Base-by-base conservation (phyloP, 2,797 vertebrate genomes). In the Ciconia nigra region DNA sequence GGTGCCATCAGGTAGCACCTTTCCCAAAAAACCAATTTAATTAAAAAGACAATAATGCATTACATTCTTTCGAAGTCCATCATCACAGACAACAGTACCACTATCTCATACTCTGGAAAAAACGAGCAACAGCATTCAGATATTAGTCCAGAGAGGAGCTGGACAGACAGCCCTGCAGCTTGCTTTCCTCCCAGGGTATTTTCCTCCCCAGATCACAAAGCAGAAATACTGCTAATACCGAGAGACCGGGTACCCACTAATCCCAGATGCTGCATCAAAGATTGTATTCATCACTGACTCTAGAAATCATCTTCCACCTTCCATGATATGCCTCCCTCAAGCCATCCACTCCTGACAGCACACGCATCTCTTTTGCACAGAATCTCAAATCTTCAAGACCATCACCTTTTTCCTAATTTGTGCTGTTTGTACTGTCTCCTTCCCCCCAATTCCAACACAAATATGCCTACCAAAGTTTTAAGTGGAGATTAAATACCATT, bases 271-370 rank as follows among this genome's bases (percentile, higher is more conserved):
- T 67, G 35, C 58, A 67, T 11, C 44, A 18, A 41, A n/a, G 22
- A 37, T 22, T 4, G 17, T 2, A 19, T 28, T 24, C 26, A 39
- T 17, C 46, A 10, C 22, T 14, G 14, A 17, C 29, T 70, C 74
- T 20, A 33, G 57, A 59, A 91, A 46, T 49, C 5, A 20, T 33
- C 57, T 59, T 47, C 59, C 18, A 20, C 35, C 35, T 77, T 11
- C 58, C 3, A 1, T 0, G 1, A 19, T 8, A 29, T 0, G 5
- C 47, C 58, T 58, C 25, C 5, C 28, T 42, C 42, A 15, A 29
- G 51, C 33, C 77, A 74, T 3, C 52, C 17, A 6, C 29, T 72
- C 72, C 65, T 35, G 49, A 42, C 41, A 69, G 82, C 78, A 47
- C 54, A 47, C 1, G 1, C 62, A 42, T 42, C 63, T 33, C 3